These are phyloP conservation scores for Macrotis lagotis DNA, from an alignment of 2,113 vertebrate genomes.

Conservation along the genomic window DNA sequence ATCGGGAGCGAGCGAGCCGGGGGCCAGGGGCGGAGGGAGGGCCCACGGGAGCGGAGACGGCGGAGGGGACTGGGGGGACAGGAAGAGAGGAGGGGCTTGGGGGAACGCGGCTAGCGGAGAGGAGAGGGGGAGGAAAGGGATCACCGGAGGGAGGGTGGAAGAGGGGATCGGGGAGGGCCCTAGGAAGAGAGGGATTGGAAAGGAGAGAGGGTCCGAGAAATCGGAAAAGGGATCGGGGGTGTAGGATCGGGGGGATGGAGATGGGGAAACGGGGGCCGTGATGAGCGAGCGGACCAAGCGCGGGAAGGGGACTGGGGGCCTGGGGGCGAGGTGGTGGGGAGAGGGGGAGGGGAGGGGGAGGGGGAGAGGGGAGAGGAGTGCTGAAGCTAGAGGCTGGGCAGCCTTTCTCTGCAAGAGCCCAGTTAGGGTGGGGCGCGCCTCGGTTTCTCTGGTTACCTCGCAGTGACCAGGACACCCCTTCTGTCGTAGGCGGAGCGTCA, in stretches of 20 bases:
- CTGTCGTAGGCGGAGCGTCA: not conserved
- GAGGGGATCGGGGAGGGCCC: not conserved
- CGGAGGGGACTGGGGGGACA: not conserved
- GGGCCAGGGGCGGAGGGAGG: not conserved
- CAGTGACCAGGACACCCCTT: not conserved
- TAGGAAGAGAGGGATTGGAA: not conserved
- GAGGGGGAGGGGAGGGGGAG: not conserved
- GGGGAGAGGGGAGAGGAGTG: not conserved
- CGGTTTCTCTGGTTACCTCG: conserved; percentile 30
- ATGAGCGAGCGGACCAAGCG: not conserved
- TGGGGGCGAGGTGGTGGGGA: no score
- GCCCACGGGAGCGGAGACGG: not conserved
- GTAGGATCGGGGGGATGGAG: not conserved
- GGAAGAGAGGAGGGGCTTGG: not conserved
- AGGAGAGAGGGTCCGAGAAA: not conserved
- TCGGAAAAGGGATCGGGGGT: not conserved
- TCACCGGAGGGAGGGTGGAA: not conserved
- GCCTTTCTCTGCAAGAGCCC: not conserved
- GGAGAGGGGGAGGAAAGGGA: not conserved
- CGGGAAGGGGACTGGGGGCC: not conserved
- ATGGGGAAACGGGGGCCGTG: not conserved
- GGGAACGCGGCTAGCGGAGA: no score
- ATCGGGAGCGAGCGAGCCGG: not conserved
- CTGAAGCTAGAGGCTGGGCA: not conserved
- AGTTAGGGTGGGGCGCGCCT: not conserved